A percentile compares a stretch with the other conserved stretches of the same genome.
Evolutionary conservation across 1,140 invertebrate genomes (phyloP).

Genomic region (Drosophila kurseongensis): DNA sequence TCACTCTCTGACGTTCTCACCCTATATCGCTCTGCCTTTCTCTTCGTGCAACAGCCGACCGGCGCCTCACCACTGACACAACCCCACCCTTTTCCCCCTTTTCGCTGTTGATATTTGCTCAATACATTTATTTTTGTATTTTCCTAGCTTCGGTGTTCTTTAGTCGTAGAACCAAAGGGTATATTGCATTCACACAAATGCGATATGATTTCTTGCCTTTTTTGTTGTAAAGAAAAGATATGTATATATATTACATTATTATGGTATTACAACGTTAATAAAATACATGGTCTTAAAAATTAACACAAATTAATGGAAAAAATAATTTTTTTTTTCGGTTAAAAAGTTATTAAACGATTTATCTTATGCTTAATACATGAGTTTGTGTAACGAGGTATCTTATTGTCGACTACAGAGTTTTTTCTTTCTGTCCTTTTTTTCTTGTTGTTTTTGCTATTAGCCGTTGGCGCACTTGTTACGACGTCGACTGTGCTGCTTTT

Average conservation of each 20-base stretch:
- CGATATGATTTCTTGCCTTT: too few species aligned
- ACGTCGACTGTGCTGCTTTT: slow-evolving; percentile 32
- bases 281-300: too few species aligned
- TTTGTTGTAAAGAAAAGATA: too few species aligned
- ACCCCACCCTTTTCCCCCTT: slow-evolving; percentile 1
- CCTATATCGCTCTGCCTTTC: slow-evolving; percentile 23
- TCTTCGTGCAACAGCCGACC: slow-evolving; percentile 16
- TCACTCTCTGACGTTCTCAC: slow-evolving; percentile 15
- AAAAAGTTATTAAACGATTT: too few species aligned
- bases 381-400: not conserved
- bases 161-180: too few species aligned
- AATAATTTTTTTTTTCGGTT: too few species aligned
- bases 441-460: slow-evolving; percentile 26
- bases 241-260: too few species aligned
- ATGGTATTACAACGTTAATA: too few species aligned
- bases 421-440: slow-evolving; percentile 4
- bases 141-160: slow-evolving; percentile 27
- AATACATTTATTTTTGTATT: slow-evolving; percentile 77
- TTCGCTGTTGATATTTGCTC: slow-evolving; percentile 70
- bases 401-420: not conserved
- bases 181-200: too few species aligned
- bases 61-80: slow-evolving; percentile 1
- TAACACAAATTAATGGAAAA: too few species aligned
- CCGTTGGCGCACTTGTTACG: slow-evolving; percentile 71
- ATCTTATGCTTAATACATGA: not conserved